Base-by-base conservation (phyloP, 2,888 invertebrate genomes). In the Scaptomyza cyrtandrae region DNA sequence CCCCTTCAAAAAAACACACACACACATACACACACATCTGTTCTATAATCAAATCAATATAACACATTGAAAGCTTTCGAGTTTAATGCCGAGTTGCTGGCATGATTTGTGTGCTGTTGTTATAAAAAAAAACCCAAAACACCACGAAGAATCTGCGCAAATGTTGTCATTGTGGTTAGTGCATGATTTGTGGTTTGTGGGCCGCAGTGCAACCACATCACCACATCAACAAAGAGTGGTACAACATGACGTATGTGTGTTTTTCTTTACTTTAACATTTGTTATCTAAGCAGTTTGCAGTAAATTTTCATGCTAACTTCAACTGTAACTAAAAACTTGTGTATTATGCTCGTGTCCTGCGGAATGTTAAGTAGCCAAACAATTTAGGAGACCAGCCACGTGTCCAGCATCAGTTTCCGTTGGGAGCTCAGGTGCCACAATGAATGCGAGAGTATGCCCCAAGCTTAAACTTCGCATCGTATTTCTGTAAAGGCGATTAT, bases 181-280 rank as follows among this genome's bases (percentile, higher is more conserved):
- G 24, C 44, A n/a, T 24, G 39, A 7, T 24, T 39, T 46, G 57
- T 29, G 10, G 24, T 43, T 49, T 59, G 41, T 33, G 6, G 44
- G 31, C 13, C 43, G 49, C 60, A 58, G 31, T 50, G 46, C 29
- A 50, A 29, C 33, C 54, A 45, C 45, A 62, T 10, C 29, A 14
- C 5, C n/a, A 50, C 37, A 45, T 24, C n/a, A 29, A 46, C 45
- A 13, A 14, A 37, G 43, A 37, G 53, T 66, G 78, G 67, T 73
- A 19, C 65, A 77, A 75, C 80, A 66, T 67, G 77, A 71, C 80
- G 82, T 82, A 85, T 82, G 75, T 82, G 77, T 77, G 72, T 72
- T 77, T 13, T 37, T 6, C 2, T 6, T n/a, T 53, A 53, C 14
- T 71, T 63, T 58, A 61, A 52, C 62, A 76, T 70, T 74, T 63